Base-by-base conservation (phyloP, 2,888 invertebrate genomes). In the Noctua fimbriata region DNA sequence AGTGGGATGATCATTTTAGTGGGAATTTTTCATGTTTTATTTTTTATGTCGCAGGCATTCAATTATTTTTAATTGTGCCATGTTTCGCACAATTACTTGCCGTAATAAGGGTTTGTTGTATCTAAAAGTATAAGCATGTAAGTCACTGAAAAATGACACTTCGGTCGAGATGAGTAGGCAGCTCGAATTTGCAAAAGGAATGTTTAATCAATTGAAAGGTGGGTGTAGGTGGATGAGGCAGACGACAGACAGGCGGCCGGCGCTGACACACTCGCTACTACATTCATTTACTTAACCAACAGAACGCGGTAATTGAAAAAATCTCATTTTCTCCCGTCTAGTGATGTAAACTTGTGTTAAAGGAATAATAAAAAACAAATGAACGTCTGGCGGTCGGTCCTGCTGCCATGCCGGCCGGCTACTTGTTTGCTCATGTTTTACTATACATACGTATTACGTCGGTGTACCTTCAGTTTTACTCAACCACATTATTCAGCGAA, bases 221-320 rank as follows among this genome's bases (percentile, higher is more conserved):
- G 49, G 73, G 78, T 92, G 91, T 81, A 41, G 70, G 78, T 92
- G 91, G 90, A 73, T 85, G 89, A 85, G 74, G 78, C 44, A 58
- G 79, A 71, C 86, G 77, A 79, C 79, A 83, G 84, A 69, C 87
- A 77, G 82, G 73, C 81, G 71, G 75, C 76, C 71, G 80, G 32
- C 66, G 74, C 88, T 88, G 89, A 88, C 89, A 72, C 69, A 84
- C 84, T 87, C 90, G 89, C 85, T 73, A 87, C 90, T 89, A 90
- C 90, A 88, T 93, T 93, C 93, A 93, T 93, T 94, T 93, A 92
- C 92, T 92, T 92, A 87, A 89, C 90, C 89, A 88, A 89, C 91
- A 89, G 91, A 90, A 92, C 91, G 89, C 89, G 87, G 92, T 95
- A 95, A 95, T 95, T 96, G 95, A 93, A 95, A 95, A 95, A 94